Evolutionary conservation across 1,140 invertebrate species (phyloP).

Genomic region (Gryllus bimaculatus): DNA sequence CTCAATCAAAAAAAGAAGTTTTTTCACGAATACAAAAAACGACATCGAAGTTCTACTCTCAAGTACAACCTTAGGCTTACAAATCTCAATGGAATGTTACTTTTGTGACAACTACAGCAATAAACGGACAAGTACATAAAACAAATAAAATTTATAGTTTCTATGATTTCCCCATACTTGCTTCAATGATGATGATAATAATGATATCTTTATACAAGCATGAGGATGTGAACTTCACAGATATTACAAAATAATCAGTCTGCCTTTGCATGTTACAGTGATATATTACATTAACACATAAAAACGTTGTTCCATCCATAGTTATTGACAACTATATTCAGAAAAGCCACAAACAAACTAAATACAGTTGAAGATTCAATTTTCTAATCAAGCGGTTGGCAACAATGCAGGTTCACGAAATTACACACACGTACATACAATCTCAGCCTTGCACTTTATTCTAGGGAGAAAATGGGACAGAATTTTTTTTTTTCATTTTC

Average conservation of each 20-base stretch:
- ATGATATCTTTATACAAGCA: neutral
- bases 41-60: neutral
- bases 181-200: neutral
- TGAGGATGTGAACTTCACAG: neutral
- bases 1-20: neutral
- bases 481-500: too few relatives aligned
- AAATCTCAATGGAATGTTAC: neutral
- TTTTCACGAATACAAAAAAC: neutral
- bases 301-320: too few relatives aligned
- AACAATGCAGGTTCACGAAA: neutral
- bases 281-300: too few relatives aligned
- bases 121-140: neutral
- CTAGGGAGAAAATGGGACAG: too few relatives aligned
- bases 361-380: neutral
- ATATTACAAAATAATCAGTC: slow-evolving; percentile 6
- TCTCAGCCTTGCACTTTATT: too few relatives aligned
- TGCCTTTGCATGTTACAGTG: neutral
- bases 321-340: neutral
- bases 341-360: neutral
- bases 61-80: neutral
- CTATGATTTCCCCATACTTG: neutral
- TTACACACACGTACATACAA: neutral
- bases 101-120: neutral
- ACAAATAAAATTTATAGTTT: neutral
- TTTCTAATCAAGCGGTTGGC: neutral